Conservation (phyloP, 1,140 invertebrate genomes). For the Drosophila equinoxialis region DNA sequence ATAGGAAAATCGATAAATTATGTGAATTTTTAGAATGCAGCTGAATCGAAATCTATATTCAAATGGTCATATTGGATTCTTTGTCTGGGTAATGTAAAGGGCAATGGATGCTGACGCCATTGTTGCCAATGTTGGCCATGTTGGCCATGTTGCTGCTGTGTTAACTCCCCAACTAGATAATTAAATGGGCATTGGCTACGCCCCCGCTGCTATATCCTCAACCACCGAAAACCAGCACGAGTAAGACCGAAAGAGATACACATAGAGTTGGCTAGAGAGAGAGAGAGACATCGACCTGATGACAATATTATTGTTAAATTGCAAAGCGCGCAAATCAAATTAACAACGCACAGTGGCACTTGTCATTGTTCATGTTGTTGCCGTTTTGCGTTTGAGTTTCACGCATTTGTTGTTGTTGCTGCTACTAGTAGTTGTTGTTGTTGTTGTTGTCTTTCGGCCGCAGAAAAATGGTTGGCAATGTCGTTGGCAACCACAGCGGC, state of each 20-base stretch:
- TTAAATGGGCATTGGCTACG: slow-evolving; percentile 72
- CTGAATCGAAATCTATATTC: too few species aligned
- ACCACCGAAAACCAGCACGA: not conserved
- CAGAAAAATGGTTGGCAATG: slow-evolving; percentile 79
- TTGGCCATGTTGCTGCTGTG: slow-evolving; percentile 15
- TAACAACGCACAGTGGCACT: slow-evolving; percentile 58
- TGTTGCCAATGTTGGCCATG: slow-evolving; percentile 15
- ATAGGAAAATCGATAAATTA: too few species aligned
- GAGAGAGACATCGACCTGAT: slow-evolving; percentile 44
- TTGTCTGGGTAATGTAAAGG: too few species aligned
- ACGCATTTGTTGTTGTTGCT: not conserved
- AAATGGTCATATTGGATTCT: too few species aligned
- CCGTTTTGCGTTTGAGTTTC: not conserved
- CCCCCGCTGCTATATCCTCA: slow-evolving; percentile 18
- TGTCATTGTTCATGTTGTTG: slow-evolving; percentile 43
- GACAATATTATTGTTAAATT: slow-evolving; percentile 81
- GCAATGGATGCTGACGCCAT: slow-evolving; percentile 19
- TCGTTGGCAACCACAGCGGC: slow-evolving; percentile 77
- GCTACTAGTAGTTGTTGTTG: not conserved
- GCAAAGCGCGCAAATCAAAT: slow-evolving; percentile 80
- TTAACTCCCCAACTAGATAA: slow-evolving; percentile 38
- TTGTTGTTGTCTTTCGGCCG: slow-evolving; percentile 63
- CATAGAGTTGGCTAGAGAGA: not conserved
- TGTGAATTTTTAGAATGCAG: too few species aligned
- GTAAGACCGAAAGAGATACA: not conserved